Evolutionary conservation across 2,113 vertebrate species (phyloP).

Genomic region (Periophthalmus modestus): DNA sequence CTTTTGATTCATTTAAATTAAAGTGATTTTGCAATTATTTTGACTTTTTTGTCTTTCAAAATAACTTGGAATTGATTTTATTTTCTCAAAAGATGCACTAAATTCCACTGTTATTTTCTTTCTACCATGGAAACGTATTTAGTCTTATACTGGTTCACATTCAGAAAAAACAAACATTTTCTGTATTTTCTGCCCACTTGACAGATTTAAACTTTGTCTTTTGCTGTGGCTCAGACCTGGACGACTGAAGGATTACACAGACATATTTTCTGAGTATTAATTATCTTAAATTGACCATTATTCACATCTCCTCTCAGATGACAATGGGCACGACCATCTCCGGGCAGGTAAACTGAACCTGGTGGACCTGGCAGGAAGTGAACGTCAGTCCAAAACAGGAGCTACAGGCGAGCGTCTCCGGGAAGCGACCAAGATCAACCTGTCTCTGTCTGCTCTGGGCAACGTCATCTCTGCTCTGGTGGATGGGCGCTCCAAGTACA

Average conservation of each 20-base stretch:
- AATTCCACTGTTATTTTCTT: no score
- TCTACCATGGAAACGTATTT: no score
- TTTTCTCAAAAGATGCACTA: no score
- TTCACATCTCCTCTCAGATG: constrained; percentile 66
- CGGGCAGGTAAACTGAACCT: constrained; percentile 88
- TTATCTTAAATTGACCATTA: neutral
- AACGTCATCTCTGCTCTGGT: constrained; percentile 90
- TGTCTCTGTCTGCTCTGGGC: constrained; percentile 87
- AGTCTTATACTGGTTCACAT: no score
- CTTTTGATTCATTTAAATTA: no score
- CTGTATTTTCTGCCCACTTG: no score
- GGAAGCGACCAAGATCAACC: constrained; percentile 91
- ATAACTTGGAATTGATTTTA: neutral
- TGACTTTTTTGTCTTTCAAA: neutral
- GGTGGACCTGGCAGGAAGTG: constrained; percentile 89
- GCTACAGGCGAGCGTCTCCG: constrained; percentile 85
- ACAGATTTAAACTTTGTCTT: no score
- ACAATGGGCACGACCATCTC: constrained; percentile 80
- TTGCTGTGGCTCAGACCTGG: no score
- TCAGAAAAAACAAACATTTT: no score
- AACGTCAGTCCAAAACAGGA: constrained; percentile 89
- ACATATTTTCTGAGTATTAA: no score
- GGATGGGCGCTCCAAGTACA: constrained; percentile 82
- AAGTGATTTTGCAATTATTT: neutral
- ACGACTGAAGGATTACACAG: no score